Conservation (phyloP, 2,888 invertebrate species). For the Petrolisthes cinctipes region DNA sequence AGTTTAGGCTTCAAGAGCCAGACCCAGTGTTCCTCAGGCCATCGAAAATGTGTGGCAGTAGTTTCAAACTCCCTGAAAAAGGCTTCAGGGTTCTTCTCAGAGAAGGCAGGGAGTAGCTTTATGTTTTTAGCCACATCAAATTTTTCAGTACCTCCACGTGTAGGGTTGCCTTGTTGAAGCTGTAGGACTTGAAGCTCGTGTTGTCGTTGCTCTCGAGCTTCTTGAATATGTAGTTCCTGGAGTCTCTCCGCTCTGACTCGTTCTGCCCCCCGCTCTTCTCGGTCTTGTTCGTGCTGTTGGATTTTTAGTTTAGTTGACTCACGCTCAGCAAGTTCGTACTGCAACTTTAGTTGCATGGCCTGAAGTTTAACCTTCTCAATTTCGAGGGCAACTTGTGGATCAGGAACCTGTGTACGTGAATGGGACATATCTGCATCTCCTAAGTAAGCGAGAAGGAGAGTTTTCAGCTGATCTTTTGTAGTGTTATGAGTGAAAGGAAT, state of each 20-base stretch:
- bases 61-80: constrained; percentile 23
- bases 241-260: not conserved
- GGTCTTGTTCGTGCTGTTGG: not conserved
- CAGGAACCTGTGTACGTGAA: not conserved
- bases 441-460: not conserved
- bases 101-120: constrained; percentile 7
- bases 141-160: not conserved
- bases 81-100: constrained; percentile 2
- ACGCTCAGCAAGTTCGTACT: constrained; percentile 22
- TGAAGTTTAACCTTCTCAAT: constrained; percentile 22
- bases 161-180: not conserved
- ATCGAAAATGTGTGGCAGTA: constrained; percentile 17
- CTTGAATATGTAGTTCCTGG: not conserved
- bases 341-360: not conserved
- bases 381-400: not conserved
- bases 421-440: not conserved
- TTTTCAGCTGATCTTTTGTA: not conserved
- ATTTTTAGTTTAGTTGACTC: not conserved
- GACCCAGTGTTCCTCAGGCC: constrained; percentile 29
- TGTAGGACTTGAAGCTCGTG: constrained; percentile 14
- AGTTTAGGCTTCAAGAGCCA: constrained; percentile 24
- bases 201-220: not conserved
- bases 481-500: not conserved
- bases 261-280: not conserved
- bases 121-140: constrained; percentile 21